Evolutionary conservation across 1,140 invertebrate species (phyloP).

Genomic region (Brachionus manjavacas): DNA sequence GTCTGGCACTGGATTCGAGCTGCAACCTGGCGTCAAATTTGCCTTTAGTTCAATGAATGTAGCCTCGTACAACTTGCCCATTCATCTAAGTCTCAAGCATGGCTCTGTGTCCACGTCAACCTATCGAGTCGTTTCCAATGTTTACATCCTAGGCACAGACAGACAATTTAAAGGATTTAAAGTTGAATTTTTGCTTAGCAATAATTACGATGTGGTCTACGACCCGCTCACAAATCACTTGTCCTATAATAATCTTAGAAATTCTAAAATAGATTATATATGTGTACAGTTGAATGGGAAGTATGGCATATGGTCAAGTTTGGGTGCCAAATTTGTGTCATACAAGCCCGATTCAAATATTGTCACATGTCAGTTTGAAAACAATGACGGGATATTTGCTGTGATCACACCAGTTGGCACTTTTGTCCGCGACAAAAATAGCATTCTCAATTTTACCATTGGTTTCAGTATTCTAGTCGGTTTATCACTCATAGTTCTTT

Average conservation of each 20-base stretch:
- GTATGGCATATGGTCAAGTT: not conserved
- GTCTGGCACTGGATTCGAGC: not conserved
- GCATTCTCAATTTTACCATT: not conserved
- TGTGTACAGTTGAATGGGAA: not conserved
- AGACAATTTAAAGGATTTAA: not conserved
- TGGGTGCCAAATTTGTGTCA: not conserved
- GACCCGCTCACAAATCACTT: not conserved
- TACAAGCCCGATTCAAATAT: not conserved
- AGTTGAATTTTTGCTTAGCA: not conserved
- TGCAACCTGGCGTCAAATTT: not conserved
- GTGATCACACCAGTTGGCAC: not conserved
- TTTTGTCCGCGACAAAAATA: not conserved
- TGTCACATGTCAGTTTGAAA: not conserved
- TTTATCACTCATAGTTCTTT: not conserved
- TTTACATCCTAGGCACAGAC: not conserved
- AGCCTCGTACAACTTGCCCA: conserved; percentile 3
- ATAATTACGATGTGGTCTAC: not conserved
- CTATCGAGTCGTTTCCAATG: not conserved
- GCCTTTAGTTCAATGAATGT: not conserved
- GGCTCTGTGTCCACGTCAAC: not conserved
- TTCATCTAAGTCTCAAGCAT: not conserved
- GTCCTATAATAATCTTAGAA: not conserved
- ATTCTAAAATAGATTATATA: not conserved
- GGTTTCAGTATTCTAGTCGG: not conserved
- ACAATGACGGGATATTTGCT: not conserved